These are phyloP conservation scores for Vidua macroura DNA, from an alignment of 2,113 vertebrate species.

Conservation along the genomic window DNA sequence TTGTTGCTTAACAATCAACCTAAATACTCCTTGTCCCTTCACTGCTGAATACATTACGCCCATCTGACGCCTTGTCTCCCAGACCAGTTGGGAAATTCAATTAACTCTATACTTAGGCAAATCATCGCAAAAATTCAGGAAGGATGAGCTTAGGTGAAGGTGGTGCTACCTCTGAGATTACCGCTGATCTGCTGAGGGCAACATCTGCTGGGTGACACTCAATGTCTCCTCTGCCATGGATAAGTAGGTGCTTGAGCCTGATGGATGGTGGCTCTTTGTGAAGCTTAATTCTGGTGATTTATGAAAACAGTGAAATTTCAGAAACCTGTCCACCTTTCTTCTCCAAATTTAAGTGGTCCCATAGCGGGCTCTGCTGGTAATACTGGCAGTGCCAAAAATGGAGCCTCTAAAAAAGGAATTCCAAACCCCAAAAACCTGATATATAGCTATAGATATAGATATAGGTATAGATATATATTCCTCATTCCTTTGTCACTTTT, in stretches of 20 bases:
- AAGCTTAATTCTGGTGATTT: neutral
- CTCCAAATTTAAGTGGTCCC: conserved; percentile 47
- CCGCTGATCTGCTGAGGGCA: neutral
- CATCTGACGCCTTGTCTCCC: neutral
- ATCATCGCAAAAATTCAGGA: neutral
- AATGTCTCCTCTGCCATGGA: neutral
- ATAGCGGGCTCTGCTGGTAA: conserved; percentile 56
- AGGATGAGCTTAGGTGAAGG: neutral
- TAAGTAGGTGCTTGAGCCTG: neutral
- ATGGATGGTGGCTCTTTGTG: neutral
- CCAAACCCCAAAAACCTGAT: neutral
- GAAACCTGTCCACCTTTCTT: conserved; percentile 30
- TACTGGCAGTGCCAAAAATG: conserved; percentile 9
- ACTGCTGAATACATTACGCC: neutral
- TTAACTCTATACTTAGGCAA: conserved; percentile 9
- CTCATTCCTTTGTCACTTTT: conserved; percentile 19
- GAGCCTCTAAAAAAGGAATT: neutral
- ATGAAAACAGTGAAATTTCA: neutral
- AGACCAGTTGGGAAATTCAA: neutral
- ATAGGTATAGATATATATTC: neutral
- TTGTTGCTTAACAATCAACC: conserved; percentile 58
- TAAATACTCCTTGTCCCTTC: conserved; percentile 47
- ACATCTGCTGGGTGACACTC: neutral
- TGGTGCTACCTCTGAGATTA: neutral
- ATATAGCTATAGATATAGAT: neutral